Base-by-base conservation (phyloP, 2,888 invertebrate genomes). In the Alentia gelatinosa region DNA sequence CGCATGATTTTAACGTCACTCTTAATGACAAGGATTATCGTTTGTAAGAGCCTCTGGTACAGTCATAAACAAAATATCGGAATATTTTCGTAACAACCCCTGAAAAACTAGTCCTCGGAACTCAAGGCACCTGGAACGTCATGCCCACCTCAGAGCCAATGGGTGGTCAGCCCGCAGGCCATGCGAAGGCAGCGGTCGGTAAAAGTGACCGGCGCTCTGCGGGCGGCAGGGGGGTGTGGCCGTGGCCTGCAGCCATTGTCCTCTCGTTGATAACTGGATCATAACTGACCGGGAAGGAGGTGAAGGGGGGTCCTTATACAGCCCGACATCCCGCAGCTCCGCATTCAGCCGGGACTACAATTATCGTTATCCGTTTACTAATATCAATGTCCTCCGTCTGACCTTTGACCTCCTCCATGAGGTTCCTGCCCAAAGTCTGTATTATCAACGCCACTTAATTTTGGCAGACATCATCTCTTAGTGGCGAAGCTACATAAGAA, bases 141-240 rank as follows among this genome's bases (percentile, higher is more conserved):
- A n/a, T n/a, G n/a, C n/a, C n/a, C 1, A 3, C 47, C 47, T n/a
- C 56, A 56, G 56, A 33, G 74, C 74, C 79, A 35, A 35, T n/a
- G 37, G 79, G 74, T 7, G 74, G 35, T 74, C 9, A 33, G 74
- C 33, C 5, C 7, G 33, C 33, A 35, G 74, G 4, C 74, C 5
- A 1, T 33, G 74, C 26, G 74, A 33, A 39, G 39, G 37, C 79
- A 23, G 79, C 19, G 39, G 37, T 39, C 79, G 39, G 79, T 39
- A n/a, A n/a, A n/a, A n/a, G n/a, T n/a, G n/a, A n/a, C n/a, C n/a
- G n/a, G n/a, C n/a, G n/a, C n/a, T n/a, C n/a, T n/a, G n/a, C n/a
- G n/a, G n/a, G n/a, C n/a, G 35, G 37, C 79, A 79, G 79, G 79
- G 35, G 79, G 79, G 79, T 79, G 79, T 79, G 79, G 79, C 39